Evolutionary conservation across 2,888 invertebrate species (phyloP).

Genomic region (Agrochola lychnidis): DNA sequence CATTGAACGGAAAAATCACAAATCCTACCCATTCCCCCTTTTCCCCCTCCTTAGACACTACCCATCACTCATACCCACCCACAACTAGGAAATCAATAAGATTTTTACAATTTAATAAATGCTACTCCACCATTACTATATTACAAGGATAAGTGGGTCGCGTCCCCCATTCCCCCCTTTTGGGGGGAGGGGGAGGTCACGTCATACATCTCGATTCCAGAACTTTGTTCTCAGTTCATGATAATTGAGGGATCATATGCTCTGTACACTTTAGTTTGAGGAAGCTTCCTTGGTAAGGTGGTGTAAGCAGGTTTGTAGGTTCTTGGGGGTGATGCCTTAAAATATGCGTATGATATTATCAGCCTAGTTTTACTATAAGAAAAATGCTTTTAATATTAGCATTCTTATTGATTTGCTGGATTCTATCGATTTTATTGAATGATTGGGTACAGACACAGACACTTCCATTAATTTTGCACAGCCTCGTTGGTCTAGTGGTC

Average conservation of each 20-base stretch:
- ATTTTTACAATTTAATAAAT: constrained; percentile 73
- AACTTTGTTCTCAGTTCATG: constrained; percentile 63
- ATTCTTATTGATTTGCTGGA: no score
- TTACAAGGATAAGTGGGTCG: constrained; percentile 82
- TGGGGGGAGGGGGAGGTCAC: constrained; percentile 58
- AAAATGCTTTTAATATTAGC: no score
- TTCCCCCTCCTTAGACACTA: constrained; percentile 4
- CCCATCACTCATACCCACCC: constrained; percentile 41
- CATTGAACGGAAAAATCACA: constrained; percentile 48
- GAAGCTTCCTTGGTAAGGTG: constrained; percentile 5
- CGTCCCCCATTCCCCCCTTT: constrained; percentile 61
- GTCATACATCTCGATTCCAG: constrained; percentile 81
- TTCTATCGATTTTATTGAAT: no score
- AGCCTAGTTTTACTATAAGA: neutral
- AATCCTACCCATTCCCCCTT: constrained; percentile 13
- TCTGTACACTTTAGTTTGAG: constrained; percentile 59
- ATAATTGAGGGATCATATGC: constrained; percentile 68
- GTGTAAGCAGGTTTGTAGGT: constrained; percentile 10
- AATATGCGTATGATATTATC: neutral
- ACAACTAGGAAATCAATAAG: constrained; percentile 67
- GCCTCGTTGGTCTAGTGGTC: no score
- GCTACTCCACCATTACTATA: constrained; percentile 75
- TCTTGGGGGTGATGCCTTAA: neutral
- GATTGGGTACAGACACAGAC: no score
- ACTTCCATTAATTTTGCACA: no score